Evolutionary conservation across 2,888 invertebrate genomes (phyloP).

Genomic region (Synergus gifuensis): DNA sequence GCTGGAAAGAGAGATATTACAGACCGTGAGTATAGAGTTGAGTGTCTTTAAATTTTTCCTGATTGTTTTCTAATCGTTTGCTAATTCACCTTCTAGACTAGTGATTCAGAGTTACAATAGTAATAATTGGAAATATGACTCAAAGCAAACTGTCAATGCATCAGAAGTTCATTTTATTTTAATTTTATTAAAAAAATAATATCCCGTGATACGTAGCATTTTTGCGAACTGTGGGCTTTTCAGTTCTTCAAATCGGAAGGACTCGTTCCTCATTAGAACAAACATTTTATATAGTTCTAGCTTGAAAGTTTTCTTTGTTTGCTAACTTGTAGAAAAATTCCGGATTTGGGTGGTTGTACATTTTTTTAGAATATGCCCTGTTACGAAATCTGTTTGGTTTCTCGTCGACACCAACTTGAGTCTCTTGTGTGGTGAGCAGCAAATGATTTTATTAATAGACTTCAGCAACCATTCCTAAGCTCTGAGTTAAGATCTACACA

Average conservation of each 20-base stretch:
- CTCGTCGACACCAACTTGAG: conserved; percentile 50
- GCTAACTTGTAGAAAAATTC: not conserved
- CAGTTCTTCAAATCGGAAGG: not conserved
- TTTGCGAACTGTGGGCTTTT: too few species aligned
- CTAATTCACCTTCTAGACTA: conserved; percentile 11
- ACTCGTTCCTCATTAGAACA: too few species aligned
- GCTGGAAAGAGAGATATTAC: conserved; percentile 28
- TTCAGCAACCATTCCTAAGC: conserved; percentile 52
- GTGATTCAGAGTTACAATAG: not conserved
- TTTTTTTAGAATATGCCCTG: conserved; percentile 28
- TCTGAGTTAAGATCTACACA: conserved; percentile 31
- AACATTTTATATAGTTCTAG: too few species aligned
- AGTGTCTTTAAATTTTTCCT: not conserved
- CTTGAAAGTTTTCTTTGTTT: not conserved
- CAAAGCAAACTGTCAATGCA: conserved; percentile 6
- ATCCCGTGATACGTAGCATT: not conserved
- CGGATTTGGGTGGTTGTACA: not conserved
- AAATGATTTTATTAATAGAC: conserved; percentile 68
- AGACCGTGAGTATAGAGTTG: conserved; percentile 29
- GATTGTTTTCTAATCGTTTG: conserved; percentile 16
- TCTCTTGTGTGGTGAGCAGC: conserved; percentile 53
- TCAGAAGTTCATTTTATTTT: conserved; percentile 40
- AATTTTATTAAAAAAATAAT: not conserved
- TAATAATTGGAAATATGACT: conserved; percentile 10
- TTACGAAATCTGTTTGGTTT: conserved; percentile 61